Evolutionary conservation across 2,113 vertebrate genomes (phyloP).

Genomic region (Rhipidura dahli): DNA sequence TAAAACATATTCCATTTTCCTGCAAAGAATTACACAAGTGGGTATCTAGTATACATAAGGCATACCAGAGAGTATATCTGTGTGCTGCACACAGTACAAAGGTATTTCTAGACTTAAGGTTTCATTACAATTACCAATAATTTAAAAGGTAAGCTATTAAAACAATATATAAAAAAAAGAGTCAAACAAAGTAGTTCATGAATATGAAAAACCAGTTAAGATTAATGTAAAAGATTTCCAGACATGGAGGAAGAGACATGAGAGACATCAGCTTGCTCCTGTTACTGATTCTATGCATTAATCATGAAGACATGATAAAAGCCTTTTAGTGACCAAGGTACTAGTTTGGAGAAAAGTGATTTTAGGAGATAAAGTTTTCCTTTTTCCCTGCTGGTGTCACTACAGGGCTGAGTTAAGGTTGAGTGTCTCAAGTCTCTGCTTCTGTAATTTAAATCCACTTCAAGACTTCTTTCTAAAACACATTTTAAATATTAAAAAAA

Average conservation of each 20-base stretch:
- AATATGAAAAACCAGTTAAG: not conserved
- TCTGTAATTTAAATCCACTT: not conserved
- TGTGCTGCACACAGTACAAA: not conserved
- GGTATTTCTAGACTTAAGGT: not conserved
- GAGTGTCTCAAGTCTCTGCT: not conserved
- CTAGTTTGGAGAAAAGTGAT: not conserved
- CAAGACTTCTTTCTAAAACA: not conserved
- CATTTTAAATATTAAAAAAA: not conserved
- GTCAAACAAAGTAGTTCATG: not conserved
- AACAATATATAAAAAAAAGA: not conserved
- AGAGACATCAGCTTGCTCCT: not conserved
- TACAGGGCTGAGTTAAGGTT: not conserved
- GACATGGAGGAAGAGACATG: not conserved
- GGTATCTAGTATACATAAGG: not conserved
- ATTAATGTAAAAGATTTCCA: not conserved
- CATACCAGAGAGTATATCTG: not conserved
- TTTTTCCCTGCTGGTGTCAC: constrained; percentile 33
- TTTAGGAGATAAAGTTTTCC: not conserved
- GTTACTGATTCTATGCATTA: not conserved
- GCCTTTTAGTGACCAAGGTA: not conserved
- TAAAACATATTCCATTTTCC: not conserved
- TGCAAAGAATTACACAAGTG: not conserved
- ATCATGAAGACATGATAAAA: constrained; percentile 6
- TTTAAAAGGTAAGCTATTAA: not conserved
- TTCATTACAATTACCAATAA: not conserved